Conservation (phyloP, 2,888 invertebrate genomes). For the Caradrina kadenii region DNA sequence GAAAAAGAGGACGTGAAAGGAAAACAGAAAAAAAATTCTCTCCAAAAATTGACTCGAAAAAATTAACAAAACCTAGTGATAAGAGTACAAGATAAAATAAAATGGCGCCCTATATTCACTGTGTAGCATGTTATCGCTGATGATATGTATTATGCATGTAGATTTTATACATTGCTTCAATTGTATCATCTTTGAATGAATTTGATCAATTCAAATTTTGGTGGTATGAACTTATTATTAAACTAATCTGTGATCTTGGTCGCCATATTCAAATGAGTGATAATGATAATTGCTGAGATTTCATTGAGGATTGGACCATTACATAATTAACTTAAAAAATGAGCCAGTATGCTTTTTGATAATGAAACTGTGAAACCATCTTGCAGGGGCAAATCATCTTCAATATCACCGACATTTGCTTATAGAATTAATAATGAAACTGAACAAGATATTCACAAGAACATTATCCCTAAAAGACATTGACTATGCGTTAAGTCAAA, state of each 20-base stretch:
- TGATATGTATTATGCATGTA: constrained; percentile 59
- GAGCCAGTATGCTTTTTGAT: too few relatives aligned
- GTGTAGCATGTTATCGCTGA: constrained; percentile 45
- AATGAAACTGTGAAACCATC: too few relatives aligned
- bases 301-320: too few relatives aligned
- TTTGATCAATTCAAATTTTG: constrained; percentile 43
- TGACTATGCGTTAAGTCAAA: too few relatives aligned
- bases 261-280: constrained; percentile 5
- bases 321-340: too few relatives aligned
- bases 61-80: constrained; percentile 26
- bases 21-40: constrained; percentile 23
- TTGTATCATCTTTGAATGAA: constrained; percentile 41
- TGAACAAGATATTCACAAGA: too few relatives aligned
- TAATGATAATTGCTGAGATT: background rate
- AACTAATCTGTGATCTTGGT: constrained; percentile 13
- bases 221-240: background rate
- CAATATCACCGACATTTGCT: too few relatives aligned
- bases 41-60: constrained; percentile 37
- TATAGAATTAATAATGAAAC: too few relatives aligned
- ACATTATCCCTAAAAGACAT: too few relatives aligned
- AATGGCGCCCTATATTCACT: constrained; percentile 30
- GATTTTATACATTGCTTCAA: constrained; percentile 44
- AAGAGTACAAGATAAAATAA: constrained; percentile 39
- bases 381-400: too few relatives aligned
- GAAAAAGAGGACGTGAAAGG: constrained; percentile 2